These are phyloP conservation scores for Asteroscopus sphinx DNA, from an alignment of 2,888 invertebrate genomes.

Conservation along the genomic window DNA sequence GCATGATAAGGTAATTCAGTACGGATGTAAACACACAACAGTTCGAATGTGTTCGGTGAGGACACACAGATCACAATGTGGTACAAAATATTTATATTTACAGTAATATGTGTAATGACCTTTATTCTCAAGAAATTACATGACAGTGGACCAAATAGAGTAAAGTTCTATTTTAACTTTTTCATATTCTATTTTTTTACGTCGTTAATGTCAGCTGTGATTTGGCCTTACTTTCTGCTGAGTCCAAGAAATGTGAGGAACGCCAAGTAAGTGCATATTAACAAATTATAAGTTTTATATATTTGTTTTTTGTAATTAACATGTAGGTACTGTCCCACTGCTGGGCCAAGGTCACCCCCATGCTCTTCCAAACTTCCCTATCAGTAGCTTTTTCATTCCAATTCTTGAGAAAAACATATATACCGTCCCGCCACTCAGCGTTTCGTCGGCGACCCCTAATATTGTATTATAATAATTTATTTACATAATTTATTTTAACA, in stretches of 20 bases:
- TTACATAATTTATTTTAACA: too few species aligned
- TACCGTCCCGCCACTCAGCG: too few species aligned
- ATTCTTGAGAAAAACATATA: too few species aligned
- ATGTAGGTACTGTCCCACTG: too few species aligned
- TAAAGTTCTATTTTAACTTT: conserved; percentile 74
- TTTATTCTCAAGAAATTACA: conserved; percentile 71
- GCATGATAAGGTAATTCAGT: conserved; percentile 59
- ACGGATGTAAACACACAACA: conserved; percentile 52
- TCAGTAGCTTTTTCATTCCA: too few species aligned
- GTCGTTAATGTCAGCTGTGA: conserved; percentile 60
- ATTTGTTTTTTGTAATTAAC: too few species aligned
- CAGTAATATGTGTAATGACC: conserved; percentile 62
- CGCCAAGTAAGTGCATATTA: conserved; percentile 75
- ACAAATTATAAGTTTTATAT: conserved; percentile 1
- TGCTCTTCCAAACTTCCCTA: too few species aligned
- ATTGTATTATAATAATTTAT: too few species aligned
- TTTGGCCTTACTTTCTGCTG: conserved; percentile 76
- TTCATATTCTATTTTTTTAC: conserved; percentile 67
- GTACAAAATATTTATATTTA: conserved; percentile 66
- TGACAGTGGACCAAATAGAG: conserved; percentile 67
- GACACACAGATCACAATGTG: conserved; percentile 67
- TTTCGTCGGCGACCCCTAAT: too few species aligned
- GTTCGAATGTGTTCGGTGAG: conserved; percentile 56
- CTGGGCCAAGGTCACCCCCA: too few species aligned
- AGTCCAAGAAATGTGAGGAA: conserved; percentile 78